phyloP scores from a whole-genome alignment of 2,888 invertebrate genomes.

The Rhagonycha lutea region DNA sequence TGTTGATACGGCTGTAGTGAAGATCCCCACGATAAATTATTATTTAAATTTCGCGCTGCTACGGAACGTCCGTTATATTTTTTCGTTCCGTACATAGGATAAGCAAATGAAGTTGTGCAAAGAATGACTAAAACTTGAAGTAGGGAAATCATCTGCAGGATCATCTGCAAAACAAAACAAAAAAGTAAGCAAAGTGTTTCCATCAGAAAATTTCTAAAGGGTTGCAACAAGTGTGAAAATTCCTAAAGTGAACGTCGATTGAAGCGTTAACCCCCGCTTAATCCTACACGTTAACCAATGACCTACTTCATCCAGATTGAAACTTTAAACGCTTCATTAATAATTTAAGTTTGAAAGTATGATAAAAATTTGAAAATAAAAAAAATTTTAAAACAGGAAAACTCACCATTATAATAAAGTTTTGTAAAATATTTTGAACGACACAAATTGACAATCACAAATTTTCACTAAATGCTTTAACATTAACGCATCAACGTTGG shows the following conservation, averaged over 20 bases:
- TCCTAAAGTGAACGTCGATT: background rate
- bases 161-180: constrained; percentile 46
- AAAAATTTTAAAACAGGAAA: background rate
- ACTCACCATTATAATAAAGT: constrained; percentile 13
- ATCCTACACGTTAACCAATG: constrained; percentile 25
- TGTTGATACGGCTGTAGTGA: constrained; percentile 42
- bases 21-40: constrained; percentile 38
- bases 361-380: background rate
- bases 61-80: constrained; percentile 46
- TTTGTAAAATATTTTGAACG: background rate
- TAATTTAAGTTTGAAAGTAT: background rate
- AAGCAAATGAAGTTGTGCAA: constrained; percentile 42
- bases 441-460: background rate
- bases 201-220: background rate
- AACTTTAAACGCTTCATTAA: background rate
- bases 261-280: background rate
- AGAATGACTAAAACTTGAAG: constrained; percentile 47
- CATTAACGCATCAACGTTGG: constrained; percentile 18
- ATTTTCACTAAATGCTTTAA: constrained; percentile 14
- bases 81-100: constrained; percentile 54
- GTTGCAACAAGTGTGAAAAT: background rate
- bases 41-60: constrained; percentile 22
- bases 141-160: constrained; percentile 43
- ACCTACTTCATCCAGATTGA: constrained; percentile 38
- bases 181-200: background rate